Evolutionary conservation across 2,113 vertebrate species (phyloP).

Genomic region (Melanostigma gelatinosum): DNA sequence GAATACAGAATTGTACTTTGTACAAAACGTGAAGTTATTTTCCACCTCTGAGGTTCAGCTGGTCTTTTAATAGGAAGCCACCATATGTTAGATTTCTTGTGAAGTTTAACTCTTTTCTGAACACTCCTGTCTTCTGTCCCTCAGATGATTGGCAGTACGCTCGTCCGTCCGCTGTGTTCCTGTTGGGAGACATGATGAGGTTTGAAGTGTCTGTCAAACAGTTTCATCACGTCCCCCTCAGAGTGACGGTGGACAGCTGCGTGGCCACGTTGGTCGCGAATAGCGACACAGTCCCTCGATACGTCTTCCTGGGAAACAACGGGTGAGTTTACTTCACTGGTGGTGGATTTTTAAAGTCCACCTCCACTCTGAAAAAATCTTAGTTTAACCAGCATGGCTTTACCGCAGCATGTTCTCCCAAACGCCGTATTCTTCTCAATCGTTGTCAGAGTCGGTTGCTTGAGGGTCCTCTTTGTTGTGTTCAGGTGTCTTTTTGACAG

Average conservation of each 20-base stretch:
- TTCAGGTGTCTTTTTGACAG: slow-evolving; percentile 72
- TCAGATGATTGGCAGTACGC: slow-evolving; percentile 66
- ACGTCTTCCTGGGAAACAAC: slow-evolving; percentile 70
- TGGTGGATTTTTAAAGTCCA: not conserved
- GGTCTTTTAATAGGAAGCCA: not conserved
- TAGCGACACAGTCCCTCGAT: slow-evolving; percentile 60
- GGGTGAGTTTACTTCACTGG: slow-evolving; percentile 57
- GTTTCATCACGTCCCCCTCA: slow-evolving; percentile 70
- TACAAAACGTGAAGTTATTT: not conserved
- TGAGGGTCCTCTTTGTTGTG: not conserved
- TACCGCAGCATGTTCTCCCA: no score
- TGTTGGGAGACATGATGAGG: slow-evolving; percentile 69
- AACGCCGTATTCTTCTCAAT: no score
- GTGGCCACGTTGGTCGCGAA: slow-evolving; percentile 63
- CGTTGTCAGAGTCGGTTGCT: no score
- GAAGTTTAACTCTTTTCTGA: not conserved
- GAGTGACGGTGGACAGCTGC: slow-evolving; percentile 72
- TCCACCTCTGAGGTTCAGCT: not conserved
- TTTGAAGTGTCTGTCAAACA: slow-evolving; percentile 66
- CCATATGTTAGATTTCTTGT: not conserved
- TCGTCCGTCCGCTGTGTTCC: slow-evolving; percentile 42
- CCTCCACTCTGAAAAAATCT: not conserved
- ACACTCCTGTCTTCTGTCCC: not conserved
- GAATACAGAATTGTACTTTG: no score
- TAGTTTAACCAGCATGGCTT: not conserved